These are phyloP conservation scores for Zoanthus solanderi DNA, from an alignment of 92 coral and sea anemone genomes.

Conservation along the genomic window DNA sequence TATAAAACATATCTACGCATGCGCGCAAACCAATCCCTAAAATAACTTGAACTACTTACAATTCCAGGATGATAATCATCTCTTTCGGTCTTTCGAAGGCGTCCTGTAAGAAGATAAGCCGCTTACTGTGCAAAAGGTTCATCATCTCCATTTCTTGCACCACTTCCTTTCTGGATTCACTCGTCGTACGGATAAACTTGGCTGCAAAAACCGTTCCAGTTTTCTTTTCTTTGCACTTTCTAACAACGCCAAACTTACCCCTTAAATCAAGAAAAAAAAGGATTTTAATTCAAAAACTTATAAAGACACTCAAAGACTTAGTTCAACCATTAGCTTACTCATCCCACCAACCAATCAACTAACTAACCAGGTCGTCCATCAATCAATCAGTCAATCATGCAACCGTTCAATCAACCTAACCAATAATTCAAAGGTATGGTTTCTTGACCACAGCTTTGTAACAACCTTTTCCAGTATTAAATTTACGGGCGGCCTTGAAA, in stretches of 20 bases:
- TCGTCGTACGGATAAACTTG: conserved; percentile 88
- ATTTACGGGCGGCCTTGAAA: too few species aligned
- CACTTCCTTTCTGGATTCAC: conserved; percentile 94
- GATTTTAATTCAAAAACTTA: background rate
- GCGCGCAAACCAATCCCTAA: too few species aligned
- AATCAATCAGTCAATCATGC: background rate
- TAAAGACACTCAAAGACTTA: background rate
- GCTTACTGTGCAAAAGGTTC: conserved; percentile 92
- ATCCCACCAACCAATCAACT: background rate
- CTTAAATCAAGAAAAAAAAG: conserved; percentile 23
- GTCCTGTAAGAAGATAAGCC: conserved; percentile 91
- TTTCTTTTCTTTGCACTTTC: conserved; percentile 88
- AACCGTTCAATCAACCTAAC: too few species aligned
- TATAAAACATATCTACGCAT: too few species aligned
- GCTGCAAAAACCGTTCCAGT: conserved; percentile 91
- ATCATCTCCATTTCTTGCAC: conserved; percentile 94
- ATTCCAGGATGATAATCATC: conserved; percentile 91
- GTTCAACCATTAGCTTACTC: too few species aligned
- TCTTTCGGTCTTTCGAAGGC: conserved; percentile 97
- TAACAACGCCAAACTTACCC: conserved; percentile 97
- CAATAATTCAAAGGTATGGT: too few species aligned
- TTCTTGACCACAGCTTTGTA: too few species aligned
- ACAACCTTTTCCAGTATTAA: too few species aligned
- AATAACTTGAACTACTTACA: conserved; percentile 70
- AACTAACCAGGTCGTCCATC: background rate